Conservation (phyloP, 2,797 vertebrate genomes). For the Helicolenus hilgendorfi region DNA sequence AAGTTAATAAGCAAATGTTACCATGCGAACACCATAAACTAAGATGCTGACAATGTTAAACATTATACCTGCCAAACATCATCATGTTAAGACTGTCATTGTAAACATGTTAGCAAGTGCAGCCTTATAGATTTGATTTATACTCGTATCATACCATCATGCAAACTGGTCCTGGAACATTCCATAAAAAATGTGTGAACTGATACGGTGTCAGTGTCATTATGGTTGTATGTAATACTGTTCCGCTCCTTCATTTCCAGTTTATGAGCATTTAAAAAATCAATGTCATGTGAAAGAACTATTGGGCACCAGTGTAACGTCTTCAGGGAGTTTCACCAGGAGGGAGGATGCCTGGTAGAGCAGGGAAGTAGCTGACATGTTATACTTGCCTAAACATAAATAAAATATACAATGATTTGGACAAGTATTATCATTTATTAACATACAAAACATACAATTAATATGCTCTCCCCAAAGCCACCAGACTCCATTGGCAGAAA, state of each 20-base stretch:
- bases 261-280: background rate
- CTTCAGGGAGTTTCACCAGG: background rate
- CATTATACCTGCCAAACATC: background rate
- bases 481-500: too few species aligned
- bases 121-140: background rate
- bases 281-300: background rate
- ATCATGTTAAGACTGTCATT: background rate
- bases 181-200: background rate
- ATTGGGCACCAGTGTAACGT: background rate
- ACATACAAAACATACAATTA: too few species aligned
- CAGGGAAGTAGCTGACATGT: too few species aligned
- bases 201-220: background rate
- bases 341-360: background rate
- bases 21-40: background rate
- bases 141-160: background rate
- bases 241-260: background rate
- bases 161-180: background rate
- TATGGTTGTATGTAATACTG: background rate
- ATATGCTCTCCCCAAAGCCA: too few species aligned
- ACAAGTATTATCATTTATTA: too few species aligned
- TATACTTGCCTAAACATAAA: too few species aligned
- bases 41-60: background rate
- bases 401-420: too few species aligned
- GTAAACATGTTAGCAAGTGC: background rate
- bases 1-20: background rate